These are phyloP conservation scores for Xiphophorus birchmanni DNA, from an alignment of 2,797 vertebrate genomes.

Conservation along the genomic window DNA sequence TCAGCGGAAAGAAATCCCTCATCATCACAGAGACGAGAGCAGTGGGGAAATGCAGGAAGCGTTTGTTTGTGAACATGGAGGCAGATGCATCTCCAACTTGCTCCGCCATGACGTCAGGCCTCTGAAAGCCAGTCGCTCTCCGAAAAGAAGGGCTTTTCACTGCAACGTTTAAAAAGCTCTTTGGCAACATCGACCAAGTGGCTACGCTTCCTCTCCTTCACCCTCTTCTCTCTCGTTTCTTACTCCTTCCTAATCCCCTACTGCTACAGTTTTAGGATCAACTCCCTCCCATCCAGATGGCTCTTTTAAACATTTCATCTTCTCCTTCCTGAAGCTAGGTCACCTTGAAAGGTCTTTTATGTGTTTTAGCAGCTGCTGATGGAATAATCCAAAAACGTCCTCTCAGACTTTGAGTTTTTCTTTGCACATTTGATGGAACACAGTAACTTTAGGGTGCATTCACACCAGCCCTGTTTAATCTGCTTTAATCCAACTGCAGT, in stretches of 20 bases:
- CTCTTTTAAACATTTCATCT: slow-evolving; percentile 25
- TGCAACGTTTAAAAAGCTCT: slow-evolving; percentile 41
- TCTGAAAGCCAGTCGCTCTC: slow-evolving; percentile 35
- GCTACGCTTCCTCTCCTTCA: slow-evolving; percentile 11
- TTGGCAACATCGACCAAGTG: slow-evolving; percentile 35
- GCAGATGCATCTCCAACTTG: slow-evolving; percentile 24
- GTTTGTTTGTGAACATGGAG: slow-evolving; percentile 8
- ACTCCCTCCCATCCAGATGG: slow-evolving; percentile 34
- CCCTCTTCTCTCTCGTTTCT: slow-evolving; percentile 25
- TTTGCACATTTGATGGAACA: neutral
- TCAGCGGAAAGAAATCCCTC: slow-evolving; percentile 36
- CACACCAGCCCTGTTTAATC: neutral
- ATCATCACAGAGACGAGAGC: slow-evolving; percentile 17
- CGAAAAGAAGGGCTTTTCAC: slow-evolving; percentile 37
- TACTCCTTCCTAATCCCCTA: slow-evolving; percentile 20
- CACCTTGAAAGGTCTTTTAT: slow-evolving; percentile 62
- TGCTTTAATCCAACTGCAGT: neutral
- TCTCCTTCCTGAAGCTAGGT: slow-evolving; percentile 45
- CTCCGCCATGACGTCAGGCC: slow-evolving; percentile 31
- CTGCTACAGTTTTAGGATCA: slow-evolving; percentile 30
- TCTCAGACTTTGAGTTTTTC: slow-evolving; percentile 17
- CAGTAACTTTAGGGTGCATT: neutral
- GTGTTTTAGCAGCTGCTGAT: slow-evolving; percentile 40
- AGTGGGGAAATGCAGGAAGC: neutral
- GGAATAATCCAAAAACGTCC: slow-evolving; percentile 10